Conservation (phyloP, 1,140 invertebrate genomes). For the Zaprionus lachaisei region DNA sequence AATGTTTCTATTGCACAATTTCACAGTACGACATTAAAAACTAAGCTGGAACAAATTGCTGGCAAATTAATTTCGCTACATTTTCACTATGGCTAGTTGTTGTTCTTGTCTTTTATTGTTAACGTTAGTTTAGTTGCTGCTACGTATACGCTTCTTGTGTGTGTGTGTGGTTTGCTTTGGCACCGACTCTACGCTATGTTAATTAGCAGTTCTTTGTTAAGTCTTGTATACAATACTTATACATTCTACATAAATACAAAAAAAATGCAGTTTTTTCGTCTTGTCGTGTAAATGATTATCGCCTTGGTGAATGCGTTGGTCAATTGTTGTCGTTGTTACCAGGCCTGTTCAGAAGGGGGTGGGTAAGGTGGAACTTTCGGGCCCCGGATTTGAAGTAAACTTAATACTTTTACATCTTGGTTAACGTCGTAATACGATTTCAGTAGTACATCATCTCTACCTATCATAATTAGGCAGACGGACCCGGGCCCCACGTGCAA, state of each 20-base stretch:
- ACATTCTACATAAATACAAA: constrained; percentile 16
- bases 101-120: constrained; percentile 38
- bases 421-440: too few species aligned
- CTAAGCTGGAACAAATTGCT: constrained; percentile 53
- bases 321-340: constrained; percentile 54
- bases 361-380: too few species aligned
- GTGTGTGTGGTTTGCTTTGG: constrained; percentile 36
- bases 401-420: too few species aligned
- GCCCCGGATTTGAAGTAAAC: too few species aligned
- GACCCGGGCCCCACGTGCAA: too few species aligned
- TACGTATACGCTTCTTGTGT: constrained; percentile 22
- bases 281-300: constrained; percentile 75
- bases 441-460: too few species aligned
- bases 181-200: constrained; percentile 37
- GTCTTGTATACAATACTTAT: constrained; percentile 37
- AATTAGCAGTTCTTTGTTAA: constrained; percentile 18
- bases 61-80: constrained; percentile 59
- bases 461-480: too few species aligned
- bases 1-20: constrained; percentile 68
- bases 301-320: constrained; percentile 69
- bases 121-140: constrained; percentile 40
- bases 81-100: constrained; percentile 37
- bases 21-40: constrained; percentile 56
- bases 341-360: too few species aligned
- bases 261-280: constrained; percentile 28